Conservation (phyloP, 2,113 vertebrate species). For the Apteryx owenii region DNA sequence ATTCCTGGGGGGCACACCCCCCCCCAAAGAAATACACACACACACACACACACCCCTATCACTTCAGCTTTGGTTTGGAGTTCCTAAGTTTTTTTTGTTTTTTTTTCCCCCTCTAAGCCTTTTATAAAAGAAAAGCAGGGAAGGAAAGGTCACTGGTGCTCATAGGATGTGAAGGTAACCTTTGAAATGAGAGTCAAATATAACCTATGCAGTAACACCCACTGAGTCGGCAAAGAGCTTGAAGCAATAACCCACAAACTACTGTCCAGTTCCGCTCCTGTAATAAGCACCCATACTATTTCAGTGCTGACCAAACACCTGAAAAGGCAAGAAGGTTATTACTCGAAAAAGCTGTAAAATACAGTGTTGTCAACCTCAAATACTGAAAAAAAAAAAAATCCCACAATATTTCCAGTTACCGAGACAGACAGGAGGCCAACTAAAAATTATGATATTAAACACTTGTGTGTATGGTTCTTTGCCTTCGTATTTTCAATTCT, state of each 20-base stretch:
- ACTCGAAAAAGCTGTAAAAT: not conserved
- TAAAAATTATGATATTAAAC: not conserved
- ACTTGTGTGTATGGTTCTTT: not conserved
- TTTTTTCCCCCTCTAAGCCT: not conserved
- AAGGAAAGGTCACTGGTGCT: not conserved
- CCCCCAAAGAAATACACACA: too few species aligned
- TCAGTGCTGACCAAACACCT: not conserved
- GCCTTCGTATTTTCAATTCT: not conserved
- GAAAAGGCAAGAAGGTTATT: not conserved
- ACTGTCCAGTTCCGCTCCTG: not conserved
- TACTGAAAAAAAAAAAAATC: not conserved
- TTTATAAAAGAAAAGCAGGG: not conserved
- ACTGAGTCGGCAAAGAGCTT: not conserved
- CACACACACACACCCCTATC: too few species aligned
- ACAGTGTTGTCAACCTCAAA: not conserved
- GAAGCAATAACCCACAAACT: not conserved
- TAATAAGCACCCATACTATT: not conserved
- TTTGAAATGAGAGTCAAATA: not conserved
- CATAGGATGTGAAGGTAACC: not conserved
- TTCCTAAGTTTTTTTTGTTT: not conserved
- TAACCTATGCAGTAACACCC: not conserved
- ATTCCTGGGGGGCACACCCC: not conserved
- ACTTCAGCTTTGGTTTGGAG: not conserved
- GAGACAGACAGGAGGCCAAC: not conserved
- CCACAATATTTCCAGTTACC: not conserved